phyloP scores from a whole-genome alignment of 2,888 invertebrate species.

The Leucania comma region DNA sequence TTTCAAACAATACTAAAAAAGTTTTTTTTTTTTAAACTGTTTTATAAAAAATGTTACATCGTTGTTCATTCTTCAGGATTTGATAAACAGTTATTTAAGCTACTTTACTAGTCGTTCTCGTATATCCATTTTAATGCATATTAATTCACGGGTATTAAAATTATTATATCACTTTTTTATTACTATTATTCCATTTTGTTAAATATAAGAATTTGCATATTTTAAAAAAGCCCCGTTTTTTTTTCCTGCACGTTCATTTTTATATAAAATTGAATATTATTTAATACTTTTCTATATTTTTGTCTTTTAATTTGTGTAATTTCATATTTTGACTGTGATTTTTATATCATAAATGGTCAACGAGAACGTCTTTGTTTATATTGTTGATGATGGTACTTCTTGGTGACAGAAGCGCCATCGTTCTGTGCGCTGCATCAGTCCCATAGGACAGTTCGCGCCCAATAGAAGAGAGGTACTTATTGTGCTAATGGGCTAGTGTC shows the following conservation, averaged over 20 bases:
- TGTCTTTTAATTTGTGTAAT: neutral
- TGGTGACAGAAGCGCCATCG: conserved; percentile 84
- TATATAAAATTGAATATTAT: neutral
- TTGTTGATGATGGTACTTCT: conserved; percentile 45
- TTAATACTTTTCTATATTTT: neutral
- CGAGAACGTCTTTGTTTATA: conserved; percentile 5
- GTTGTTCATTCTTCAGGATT: conserved; percentile 6
- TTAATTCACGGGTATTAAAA: neutral
- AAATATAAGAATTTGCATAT: no score
- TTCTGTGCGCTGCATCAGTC: conserved; percentile 87
- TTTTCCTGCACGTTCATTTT: neutral
- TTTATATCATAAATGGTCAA: neutral
- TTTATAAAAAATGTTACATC: neutral
- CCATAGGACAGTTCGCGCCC: conserved; percentile 79
- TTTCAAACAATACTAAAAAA: no score
- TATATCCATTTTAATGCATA: neutral
- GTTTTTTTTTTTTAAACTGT: no score
- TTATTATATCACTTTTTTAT: neutral
- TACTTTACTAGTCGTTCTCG: conserved; percentile 22
- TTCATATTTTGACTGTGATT: no score
- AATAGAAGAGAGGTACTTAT: conserved; percentile 77
- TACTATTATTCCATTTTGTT: no score
- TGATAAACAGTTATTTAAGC: no score
- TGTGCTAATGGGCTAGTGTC: conserved; percentile 54
- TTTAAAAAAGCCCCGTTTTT: neutral